Base-by-base conservation (phyloP, 1,140 invertebrate species). In the Mya arenaria region DNA sequence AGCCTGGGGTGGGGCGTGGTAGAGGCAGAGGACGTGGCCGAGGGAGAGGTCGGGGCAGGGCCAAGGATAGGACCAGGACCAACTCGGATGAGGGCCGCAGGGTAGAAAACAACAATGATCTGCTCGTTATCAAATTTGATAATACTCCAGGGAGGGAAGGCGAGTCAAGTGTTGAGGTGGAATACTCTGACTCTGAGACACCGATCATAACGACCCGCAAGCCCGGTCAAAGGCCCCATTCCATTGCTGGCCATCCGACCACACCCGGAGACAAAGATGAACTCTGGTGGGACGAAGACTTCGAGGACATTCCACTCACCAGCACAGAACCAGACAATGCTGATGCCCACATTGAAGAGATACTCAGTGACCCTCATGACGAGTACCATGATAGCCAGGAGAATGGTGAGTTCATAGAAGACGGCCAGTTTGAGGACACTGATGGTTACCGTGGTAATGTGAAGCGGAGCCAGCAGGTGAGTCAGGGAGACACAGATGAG, bases 181-280 rank as follows among this genome's bases (percentile, higher is more conserved):
- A 85, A 28, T 85, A 85, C 34, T 82, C 84, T n/a, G 84, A 85
- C 71, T 80, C 77, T 4, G 83, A 84, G 23, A 83, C 68, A 4
- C 71, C 81, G 19, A 68, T 72, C 32, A 71, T 56, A 30, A 74
- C 75, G 23, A 79, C 75, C 2, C 39, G 48, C n/a, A 74, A 73
- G 28, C 68, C 58, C 28, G 48, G 58, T 37, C 82, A 72, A 39
- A 41, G 69, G 39, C 79, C 69, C 39, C 68, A 73, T 39, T 73
- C 77, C n/a, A 80, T 80, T 10, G 77, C 77, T 5, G 77, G 77
- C 19, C 65, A 80, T 23, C 77, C 77, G 8, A 58, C 48, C 1
- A 80, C 77, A 32, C 77, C 77, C 0, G 77, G 77, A 4, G 77
- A 80, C 36, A 80, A 80, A 56, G 79, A 82, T 37, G 79, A 82